Evolutionary conservation across 2,888 invertebrate species (phyloP).

Genomic region (Argyra leucocephala): DNA sequence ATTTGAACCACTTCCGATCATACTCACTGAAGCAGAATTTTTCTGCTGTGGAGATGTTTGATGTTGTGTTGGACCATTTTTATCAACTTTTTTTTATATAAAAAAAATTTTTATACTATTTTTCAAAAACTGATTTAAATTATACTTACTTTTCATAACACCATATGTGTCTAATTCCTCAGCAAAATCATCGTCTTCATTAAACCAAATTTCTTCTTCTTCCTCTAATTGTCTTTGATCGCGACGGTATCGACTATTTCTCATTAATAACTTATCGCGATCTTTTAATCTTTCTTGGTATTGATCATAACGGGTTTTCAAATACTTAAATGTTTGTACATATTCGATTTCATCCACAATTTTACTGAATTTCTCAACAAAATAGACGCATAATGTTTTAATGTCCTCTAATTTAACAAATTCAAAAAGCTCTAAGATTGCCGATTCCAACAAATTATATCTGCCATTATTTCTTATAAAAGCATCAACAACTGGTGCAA

Average conservation of each 20-base stretch:
- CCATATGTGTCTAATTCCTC: conserved; percentile 52
- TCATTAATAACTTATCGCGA: conserved; percentile 65
- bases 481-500: conserved; percentile 92
- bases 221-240: conserved; percentile 92
- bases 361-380: conserved; percentile 93
- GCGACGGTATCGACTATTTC: conserved; percentile 64
- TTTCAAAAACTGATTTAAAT: not conserved
- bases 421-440: conserved; percentile 98
- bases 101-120: not conserved
- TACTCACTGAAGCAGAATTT: conserved; percentile 31
- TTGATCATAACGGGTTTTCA: conserved; percentile 81
- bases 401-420: conserved; percentile 93
- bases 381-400: conserved; percentile 80
- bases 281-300: conserved; percentile 85
- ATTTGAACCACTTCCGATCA: conserved; percentile 29
- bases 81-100: conserved; percentile 32
- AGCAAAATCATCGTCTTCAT: conserved; percentile 88
- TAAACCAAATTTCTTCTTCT: conserved; percentile 98
- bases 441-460: conserved; percentile 97
- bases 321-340: conserved; percentile 93
- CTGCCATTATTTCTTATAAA: conserved; percentile 93
- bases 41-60: conserved; percentile 32
- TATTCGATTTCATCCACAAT: conserved; percentile 90
- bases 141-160: conserved; percentile 9
- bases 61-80: conserved; percentile 40